These are phyloP conservation scores for Botia kubotai DNA, from an alignment of 2,797 vertebrate species.

Conservation along the genomic window DNA sequence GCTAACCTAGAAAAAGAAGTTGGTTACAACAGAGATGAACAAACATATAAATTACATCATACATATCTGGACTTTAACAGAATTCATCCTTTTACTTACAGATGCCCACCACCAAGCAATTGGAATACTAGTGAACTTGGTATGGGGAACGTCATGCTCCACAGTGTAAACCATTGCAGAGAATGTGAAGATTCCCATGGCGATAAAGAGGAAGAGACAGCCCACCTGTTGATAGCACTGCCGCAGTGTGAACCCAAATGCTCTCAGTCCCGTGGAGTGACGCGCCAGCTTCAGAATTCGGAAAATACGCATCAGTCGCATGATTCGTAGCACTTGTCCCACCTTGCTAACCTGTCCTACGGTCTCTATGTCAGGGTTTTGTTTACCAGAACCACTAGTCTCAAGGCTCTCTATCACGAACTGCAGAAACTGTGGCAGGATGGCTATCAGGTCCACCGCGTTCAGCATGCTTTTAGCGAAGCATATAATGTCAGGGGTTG, in stretches of 20 bases:
- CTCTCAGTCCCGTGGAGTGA: constrained; percentile 92
- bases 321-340: constrained; percentile 91
- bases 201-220: constrained; percentile 94
- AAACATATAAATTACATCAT: neutral
- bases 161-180: constrained; percentile 93
- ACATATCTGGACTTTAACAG: neutral
- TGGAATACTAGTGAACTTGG: constrained; percentile 96
- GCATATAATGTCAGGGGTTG: constrained; percentile 84
- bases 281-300: constrained; percentile 94
- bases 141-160: constrained; percentile 89
- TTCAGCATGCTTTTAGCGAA: constrained; percentile 89
- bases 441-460: constrained; percentile 91
- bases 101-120: constrained; percentile 97
- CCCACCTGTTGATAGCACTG: constrained; percentile 98
- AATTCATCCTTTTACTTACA: constrained; percentile 84
- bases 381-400: constrained; percentile 76
- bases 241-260: constrained; percentile 93
- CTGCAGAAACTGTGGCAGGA: constrained; percentile 91
- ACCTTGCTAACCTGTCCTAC: constrained; percentile 92
- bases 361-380: constrained; percentile 86
- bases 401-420: constrained; percentile 83
- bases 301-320: constrained; percentile 95
- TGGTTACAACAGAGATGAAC: neutral
- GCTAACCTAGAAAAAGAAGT: constrained; percentile 82
- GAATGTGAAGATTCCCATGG: constrained; percentile 94